Conservation (phyloP, 2,797 vertebrate genomes). For the Notoglanidium macrostoma region DNA sequence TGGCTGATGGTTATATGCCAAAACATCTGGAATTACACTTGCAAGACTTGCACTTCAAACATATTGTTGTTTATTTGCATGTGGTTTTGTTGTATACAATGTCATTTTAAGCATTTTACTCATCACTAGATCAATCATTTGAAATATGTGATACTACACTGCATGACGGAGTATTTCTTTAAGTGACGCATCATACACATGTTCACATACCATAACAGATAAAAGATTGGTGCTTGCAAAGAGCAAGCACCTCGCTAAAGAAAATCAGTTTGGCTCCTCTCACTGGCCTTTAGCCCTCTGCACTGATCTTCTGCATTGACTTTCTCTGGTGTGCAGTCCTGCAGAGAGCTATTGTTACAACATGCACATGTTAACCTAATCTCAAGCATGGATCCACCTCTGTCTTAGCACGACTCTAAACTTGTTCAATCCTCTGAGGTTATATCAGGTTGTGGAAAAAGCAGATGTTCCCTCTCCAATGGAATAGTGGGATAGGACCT, state of each 20-base stretch:
- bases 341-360: constrained; percentile 57
- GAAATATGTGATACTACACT: background rate
- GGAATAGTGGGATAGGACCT: constrained; percentile 31
- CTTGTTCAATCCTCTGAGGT: constrained; percentile 25
- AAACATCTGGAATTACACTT: background rate
- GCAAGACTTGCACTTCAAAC: background rate
- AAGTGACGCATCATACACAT: background rate
- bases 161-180: background rate
- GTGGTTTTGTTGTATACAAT: background rate
- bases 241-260: constrained; percentile 20
- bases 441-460: constrained; percentile 36
- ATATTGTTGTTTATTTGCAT: background rate
- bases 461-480: constrained; percentile 7
- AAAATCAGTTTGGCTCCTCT: constrained; percentile 67
- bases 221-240: background rate
- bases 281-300: constrained; percentile 62
- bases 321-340: constrained; percentile 56
- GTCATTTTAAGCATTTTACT: background rate
- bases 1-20: background rate
- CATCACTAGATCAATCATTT: background rate
- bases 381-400: constrained; percentile 45
- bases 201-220: background rate
- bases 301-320: constrained; percentile 57
- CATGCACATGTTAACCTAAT: constrained; percentile 64
- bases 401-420: constrained; percentile 38